Base-by-base conservation (phyloP, 2,888 invertebrate species). In the Agriotes lineatus region DNA sequence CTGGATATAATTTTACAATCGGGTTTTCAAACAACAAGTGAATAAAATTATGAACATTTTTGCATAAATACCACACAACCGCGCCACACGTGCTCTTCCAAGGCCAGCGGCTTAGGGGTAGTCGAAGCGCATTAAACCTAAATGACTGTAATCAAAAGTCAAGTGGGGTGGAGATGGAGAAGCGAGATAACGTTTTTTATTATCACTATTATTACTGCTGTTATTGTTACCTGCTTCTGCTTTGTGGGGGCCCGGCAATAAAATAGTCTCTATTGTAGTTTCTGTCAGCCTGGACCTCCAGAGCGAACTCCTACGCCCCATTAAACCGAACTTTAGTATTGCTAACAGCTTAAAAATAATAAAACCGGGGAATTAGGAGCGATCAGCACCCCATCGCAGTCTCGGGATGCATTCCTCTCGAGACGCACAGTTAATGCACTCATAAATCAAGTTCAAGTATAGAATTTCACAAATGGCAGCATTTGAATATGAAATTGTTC, bases 171-270 rank as follows among this genome's bases (percentile, higher is more conserved):
- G 10, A 52, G 52, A 52, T 52, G 16, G 10, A 16, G 5, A 10
- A 33, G 33, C 22, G 4, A 52, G 52, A 52, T 52, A 52, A 18
- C 72, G 67, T 73, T 74, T 77, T 78, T 79, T 80, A 78, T 78
- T 78, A 76, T 80, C 76, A 75, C 75, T 79, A 76, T 78, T 79
- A 76, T 78, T 77, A 74, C 77, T 77, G 76, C 76, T 77, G 75
- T 78, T 78, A 78, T 78, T 79, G 77, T 79, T 79, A 70, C 75
- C 69, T 74, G 78, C 78, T 79, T 73, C 78, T 77, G 78, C 76
- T 77, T 79, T 78, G 78, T 79, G 70, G 70, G 67, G 73, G 54
- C 65, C 71, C 59, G 73, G 75, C 75, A 73, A 79, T 79, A 79
- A 80, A 79, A 77, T 75, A 74, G 75, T 74, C 74, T 76, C 76